These are phyloP conservation scores for Ceratina japonica DNA, from an alignment of 1,140 invertebrate genomes.

Conservation along the genomic window DNA sequence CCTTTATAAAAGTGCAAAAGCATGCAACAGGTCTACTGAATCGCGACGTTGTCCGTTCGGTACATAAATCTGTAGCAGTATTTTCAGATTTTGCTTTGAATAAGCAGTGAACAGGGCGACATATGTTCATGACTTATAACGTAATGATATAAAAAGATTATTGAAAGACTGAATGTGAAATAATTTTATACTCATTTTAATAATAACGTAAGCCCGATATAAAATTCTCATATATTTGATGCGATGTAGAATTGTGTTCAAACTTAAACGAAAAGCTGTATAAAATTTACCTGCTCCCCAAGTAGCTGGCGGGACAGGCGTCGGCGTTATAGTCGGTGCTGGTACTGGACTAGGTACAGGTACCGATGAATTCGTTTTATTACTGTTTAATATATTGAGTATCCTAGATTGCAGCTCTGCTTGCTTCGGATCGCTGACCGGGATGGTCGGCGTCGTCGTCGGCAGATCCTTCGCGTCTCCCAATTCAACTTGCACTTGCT, in stretches of 20 bases:
- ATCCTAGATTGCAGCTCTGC: slow-evolving; percentile 91
- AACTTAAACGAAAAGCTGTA: slow-evolving; percentile 11
- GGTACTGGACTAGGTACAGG: slow-evolving; percentile 67
- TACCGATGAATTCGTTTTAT: slow-evolving; percentile 65
- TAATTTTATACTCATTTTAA: not conserved
- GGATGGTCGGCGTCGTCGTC: slow-evolving; percentile 73
- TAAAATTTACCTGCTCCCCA: slow-evolving; percentile 68
- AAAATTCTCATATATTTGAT: not conserved
- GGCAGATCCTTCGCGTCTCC: slow-evolving; percentile 81
- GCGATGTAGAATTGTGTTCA: not conserved
- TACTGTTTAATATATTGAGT: slow-evolving; percentile 88
- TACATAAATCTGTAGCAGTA: not conserved
- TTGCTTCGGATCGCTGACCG: slow-evolving; percentile 80
- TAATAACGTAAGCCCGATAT: slow-evolving; percentile 4
- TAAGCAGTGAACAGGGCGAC: too few relatives aligned
- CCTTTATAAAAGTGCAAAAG: slow-evolving; percentile 18
- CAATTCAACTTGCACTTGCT: slow-evolving; percentile 86
- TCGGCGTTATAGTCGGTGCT: slow-evolving; percentile 72
- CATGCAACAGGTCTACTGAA: slow-evolving; percentile 21
- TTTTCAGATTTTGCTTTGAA: not conserved
- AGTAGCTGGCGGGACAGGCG: slow-evolving; percentile 62
- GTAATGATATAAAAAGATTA: too few relatives aligned
- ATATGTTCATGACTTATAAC: slow-evolving; percentile 4
- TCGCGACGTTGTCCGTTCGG: not conserved
- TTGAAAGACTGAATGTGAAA: too few relatives aligned